These are phyloP conservation scores for Nymphalis io DNA, from an alignment of 1,140 invertebrate species.

Conservation along the genomic window DNA sequence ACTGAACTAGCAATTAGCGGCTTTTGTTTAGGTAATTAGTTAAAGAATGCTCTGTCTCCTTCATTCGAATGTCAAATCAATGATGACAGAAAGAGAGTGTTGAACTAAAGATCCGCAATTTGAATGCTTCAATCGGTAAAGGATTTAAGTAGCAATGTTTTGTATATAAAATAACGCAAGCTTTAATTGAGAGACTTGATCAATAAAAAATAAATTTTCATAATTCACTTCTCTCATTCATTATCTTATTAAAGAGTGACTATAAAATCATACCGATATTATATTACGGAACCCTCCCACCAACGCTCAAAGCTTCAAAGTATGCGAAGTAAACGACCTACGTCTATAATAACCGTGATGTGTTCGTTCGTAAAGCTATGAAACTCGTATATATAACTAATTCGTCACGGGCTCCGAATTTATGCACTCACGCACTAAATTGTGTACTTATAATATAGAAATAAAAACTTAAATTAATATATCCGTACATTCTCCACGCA, in stretches of 20 bases:
- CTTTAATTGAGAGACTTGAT: no score
- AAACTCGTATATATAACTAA: slow-evolving; percentile 10
- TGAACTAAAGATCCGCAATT: no score
- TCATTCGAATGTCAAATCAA: no score
- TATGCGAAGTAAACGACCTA: neutral
- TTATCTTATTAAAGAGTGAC: neutral
- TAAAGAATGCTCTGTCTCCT: no score
- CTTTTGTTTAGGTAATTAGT: no score
- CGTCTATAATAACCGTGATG: slow-evolving; percentile 23
- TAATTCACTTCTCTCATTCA: no score
- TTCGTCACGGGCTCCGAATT: slow-evolving; percentile 24
- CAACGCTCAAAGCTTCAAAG: neutral
- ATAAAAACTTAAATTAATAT: slow-evolving; percentile 39
- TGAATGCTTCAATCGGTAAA: no score
- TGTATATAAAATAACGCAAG: no score
- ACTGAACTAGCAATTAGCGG: neutral
- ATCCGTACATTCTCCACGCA: slow-evolving; percentile 38
- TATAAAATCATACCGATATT: neutral
- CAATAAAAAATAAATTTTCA: no score
- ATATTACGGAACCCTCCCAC: neutral
- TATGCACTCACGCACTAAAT: slow-evolving; percentile 11
- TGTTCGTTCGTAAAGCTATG: slow-evolving; percentile 24
- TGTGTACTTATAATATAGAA: slow-evolving; percentile 34
- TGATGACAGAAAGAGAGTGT: no score
- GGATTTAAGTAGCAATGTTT: no score